phyloP scores from a whole-genome alignment of 2,797 vertebrate genomes.

The Glyptemys insculpta region DNA sequence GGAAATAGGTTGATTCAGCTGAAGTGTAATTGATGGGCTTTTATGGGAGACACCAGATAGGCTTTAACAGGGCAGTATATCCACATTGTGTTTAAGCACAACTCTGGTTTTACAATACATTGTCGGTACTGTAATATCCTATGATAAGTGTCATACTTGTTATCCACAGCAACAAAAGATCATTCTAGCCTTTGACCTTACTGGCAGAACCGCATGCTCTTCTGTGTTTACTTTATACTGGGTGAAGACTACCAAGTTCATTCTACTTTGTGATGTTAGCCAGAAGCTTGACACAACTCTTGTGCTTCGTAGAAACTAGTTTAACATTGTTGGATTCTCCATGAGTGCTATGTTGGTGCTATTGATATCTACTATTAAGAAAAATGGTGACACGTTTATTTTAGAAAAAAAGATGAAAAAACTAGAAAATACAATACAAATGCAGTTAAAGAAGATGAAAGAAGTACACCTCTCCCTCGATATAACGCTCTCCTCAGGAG shows the following conservation, averaged over 20 bases:
- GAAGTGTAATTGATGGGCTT: conserved; percentile 7
- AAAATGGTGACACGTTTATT: not conserved
- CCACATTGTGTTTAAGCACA: not conserved
- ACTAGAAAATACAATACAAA: not conserved
- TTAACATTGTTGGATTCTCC: not conserved
- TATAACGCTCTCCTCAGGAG: too few relatives aligned
- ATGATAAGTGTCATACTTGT: not conserved
- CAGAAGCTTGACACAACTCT: conserved; percentile 45
- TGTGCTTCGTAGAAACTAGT: not conserved
- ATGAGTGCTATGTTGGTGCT: not conserved
- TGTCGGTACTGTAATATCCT: not conserved
- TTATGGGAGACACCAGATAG: conserved; percentile 9
- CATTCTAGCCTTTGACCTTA: not conserved
- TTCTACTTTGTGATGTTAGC: conserved; percentile 8
- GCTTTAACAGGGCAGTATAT: not conserved
- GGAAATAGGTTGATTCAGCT: conserved; percentile 23
- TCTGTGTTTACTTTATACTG: conserved; percentile 15
- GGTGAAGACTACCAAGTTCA: conserved; percentile 15
- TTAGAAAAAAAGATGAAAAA: not conserved
- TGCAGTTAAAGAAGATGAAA: accelerated
- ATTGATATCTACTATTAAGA: not conserved
- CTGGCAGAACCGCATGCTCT: conserved; percentile 15
- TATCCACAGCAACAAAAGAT: not conserved
- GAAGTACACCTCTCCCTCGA: not conserved
- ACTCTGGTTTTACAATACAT: not conserved